phyloP scores from a whole-genome alignment of 2,113 vertebrate genomes.

The Serilophus lunatus region DNA sequence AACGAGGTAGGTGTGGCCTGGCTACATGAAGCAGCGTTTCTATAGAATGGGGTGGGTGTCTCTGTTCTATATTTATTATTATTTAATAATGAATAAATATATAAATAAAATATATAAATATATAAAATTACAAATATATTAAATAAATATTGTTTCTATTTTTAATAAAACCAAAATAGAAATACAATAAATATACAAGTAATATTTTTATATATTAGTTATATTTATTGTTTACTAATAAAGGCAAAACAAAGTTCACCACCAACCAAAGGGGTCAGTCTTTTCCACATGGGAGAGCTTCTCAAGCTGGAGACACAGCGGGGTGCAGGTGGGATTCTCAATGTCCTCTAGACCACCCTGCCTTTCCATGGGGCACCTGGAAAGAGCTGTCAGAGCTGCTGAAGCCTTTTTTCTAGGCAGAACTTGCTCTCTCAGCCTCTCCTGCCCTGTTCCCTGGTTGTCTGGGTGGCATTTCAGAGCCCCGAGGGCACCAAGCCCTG shows the following conservation, averaged over 20 bases:
- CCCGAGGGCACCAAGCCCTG: background rate
- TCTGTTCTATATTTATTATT: too few relatives aligned
- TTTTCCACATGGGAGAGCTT: background rate
- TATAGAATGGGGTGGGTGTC: background rate
- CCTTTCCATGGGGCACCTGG: background rate
- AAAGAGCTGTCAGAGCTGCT: background rate
- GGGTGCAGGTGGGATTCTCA: background rate
- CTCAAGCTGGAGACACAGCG: background rate
- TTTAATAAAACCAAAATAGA: too few relatives aligned
- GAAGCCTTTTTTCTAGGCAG: background rate
- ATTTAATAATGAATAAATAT: too few relatives aligned
- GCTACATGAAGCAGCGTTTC: background rate
- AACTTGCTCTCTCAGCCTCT: background rate
- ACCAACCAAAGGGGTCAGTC: background rate
- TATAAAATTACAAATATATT: too few relatives aligned
- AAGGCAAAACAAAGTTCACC: background rate
- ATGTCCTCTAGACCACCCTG: background rate
- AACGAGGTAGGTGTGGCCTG: background rate
- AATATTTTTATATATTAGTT: too few relatives aligned
- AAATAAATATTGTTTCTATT: too few relatives aligned
- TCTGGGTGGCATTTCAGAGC: background rate
- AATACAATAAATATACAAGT: too few relatives aligned
- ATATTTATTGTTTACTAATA: background rate
- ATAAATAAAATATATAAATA: too few relatives aligned
- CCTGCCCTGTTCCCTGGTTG: rapidly evolving